phyloP scores from a whole-genome alignment of 2,113 vertebrate species.

The Numenius arquata region DNA sequence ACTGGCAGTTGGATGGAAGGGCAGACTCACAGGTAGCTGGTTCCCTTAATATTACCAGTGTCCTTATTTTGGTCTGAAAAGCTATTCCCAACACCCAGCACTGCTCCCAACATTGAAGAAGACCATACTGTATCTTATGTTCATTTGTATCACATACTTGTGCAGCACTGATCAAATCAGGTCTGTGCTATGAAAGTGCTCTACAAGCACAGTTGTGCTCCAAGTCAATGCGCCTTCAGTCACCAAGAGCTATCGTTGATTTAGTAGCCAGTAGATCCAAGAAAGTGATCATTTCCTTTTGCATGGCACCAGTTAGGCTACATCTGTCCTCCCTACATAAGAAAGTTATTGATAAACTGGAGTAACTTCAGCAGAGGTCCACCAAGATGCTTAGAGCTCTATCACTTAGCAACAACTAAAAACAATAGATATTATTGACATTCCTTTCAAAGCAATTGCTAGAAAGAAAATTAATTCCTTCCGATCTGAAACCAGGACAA shows the following conservation, averaged over 20 bases:
- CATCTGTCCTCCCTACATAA: not conserved
- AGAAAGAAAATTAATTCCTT: not conserved
- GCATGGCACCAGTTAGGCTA: not conserved
- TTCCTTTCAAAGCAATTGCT: not conserved
- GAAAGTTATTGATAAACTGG: not conserved
- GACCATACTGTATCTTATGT: not conserved
- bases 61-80: not conserved
- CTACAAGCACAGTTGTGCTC: not conserved
- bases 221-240: not conserved
- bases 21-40: not conserved
- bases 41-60: not conserved
- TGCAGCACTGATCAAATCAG: not conserved
- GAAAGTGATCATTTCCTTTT: not conserved
- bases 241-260: not conserved
- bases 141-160: not conserved
- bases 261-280: not conserved
- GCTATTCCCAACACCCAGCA: not conserved
- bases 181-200: not conserved
- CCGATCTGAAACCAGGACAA: not conserved
- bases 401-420: not conserved
- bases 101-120: not conserved
- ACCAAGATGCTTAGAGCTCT: not conserved
- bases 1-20: rapidly evolving
- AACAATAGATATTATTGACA: not conserved
- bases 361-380: not conserved